Evolutionary conservation across 2,797 vertebrate genomes (phyloP).

Genomic region (Neosilurus mollespiculum): DNA sequence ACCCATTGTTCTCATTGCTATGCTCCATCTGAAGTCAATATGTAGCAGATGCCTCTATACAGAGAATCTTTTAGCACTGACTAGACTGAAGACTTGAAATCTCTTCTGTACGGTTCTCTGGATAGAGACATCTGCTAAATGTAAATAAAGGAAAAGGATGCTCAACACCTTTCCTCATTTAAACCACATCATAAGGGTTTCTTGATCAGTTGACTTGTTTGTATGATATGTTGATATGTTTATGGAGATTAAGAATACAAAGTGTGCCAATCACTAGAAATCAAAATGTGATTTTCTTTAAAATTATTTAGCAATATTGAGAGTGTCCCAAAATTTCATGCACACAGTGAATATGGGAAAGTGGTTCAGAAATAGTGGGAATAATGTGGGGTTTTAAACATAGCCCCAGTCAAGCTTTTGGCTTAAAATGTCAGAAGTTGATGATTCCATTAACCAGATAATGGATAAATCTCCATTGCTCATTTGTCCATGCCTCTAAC

Average conservation of each 20-base stretch:
- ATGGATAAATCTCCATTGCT: slow-evolving; percentile 21
- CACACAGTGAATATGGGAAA: neutral
- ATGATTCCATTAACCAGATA: slow-evolving; percentile 36
- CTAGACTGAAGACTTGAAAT: neutral
- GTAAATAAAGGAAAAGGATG: neutral
- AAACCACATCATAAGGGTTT: neutral
- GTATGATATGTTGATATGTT: neutral
- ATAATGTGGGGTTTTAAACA: slow-evolving; percentile 1
- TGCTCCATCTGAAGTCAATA: neutral
- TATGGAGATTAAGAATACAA: neutral
- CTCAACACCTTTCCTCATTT: neutral
- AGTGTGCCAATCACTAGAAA: neutral
- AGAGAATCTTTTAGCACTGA: too few species aligned
- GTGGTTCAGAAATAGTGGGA: neutral
- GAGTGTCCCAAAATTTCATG: neutral
- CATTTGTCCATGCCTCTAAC: slow-evolving; percentile 18
- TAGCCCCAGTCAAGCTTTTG: neutral
- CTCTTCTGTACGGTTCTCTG: neutral
- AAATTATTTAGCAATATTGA: neutral
- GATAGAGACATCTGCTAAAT: neutral
- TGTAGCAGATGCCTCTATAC: too few species aligned
- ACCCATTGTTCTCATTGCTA: neutral
- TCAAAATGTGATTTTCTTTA: neutral
- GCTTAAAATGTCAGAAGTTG: neutral
- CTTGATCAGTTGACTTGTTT: neutral